phyloP scores from a whole-genome alignment of 2,888 invertebrate species.

The Spilarctia lutea region DNA sequence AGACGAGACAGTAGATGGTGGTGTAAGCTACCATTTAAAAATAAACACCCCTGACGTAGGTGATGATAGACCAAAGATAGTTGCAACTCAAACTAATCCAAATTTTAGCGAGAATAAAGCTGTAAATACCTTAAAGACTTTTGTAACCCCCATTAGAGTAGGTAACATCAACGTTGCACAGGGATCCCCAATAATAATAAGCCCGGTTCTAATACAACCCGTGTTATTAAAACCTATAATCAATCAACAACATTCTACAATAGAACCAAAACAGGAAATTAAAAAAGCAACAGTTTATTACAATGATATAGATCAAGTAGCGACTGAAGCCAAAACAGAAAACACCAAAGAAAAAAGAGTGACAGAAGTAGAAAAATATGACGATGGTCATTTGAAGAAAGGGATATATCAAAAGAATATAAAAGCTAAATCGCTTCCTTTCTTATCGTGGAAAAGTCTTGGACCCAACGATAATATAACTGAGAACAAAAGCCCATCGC shows the following conservation, averaged over 20 bases:
- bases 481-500: conserved; percentile 55
- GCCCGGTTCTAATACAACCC: conserved; percentile 77
- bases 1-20: conserved; percentile 61
- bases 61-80: conserved; percentile 43
- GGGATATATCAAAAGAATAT: conserved; percentile 71
- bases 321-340: conserved; percentile 62
- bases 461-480: conserved; percentile 61
- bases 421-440: conserved; percentile 68
- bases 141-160: conserved; percentile 70
- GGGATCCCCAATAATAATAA: conserved; percentile 72
- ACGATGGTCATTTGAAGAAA: conserved; percentile 57
- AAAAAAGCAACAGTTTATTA: conserved; percentile 74
- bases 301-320: conserved; percentile 76
- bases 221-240: conserved; percentile 66
- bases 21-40: conserved; percentile 79
- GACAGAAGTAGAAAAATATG: conserved; percentile 38
- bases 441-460: conserved; percentile 65
- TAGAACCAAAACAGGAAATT: conserved; percentile 41
- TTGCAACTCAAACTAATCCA: conserved; percentile 44
- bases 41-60: conserved; percentile 74
- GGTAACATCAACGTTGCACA: conserved; percentile 58
- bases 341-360: conserved; percentile 31
- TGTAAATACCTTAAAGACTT: conserved; percentile 61
- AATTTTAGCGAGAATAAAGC: conserved; percentile 44
- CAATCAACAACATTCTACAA: conserved; percentile 8